phyloP scores from a whole-genome alignment of 2,113 vertebrate genomes.

The Neogobius melanostomus region DNA sequence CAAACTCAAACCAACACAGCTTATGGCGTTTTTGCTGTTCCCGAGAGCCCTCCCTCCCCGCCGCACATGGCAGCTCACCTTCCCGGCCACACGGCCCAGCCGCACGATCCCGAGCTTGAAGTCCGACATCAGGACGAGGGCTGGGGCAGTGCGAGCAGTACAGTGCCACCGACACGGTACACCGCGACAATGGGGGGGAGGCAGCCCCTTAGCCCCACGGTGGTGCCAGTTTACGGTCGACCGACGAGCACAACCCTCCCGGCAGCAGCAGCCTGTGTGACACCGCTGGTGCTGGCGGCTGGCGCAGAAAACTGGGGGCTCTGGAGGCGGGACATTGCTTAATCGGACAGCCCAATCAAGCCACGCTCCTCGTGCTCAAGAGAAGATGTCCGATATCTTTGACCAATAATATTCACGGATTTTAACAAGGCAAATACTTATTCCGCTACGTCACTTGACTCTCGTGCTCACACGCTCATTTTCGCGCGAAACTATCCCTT shows the following conservation, averaged over 20 bases:
- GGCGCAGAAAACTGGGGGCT: constrained; percentile 67
- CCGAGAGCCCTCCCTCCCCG: constrained; percentile 62
- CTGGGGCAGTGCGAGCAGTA: constrained; percentile 34
- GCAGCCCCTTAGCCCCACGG: constrained; percentile 68
- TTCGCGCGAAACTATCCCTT: constrained; percentile 71
- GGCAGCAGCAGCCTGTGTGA: constrained; percentile 73
- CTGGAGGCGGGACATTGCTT: constrained; percentile 29
- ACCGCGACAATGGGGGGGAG: constrained; percentile 51
- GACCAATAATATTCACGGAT: constrained; percentile 47
- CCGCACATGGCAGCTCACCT: constrained; percentile 89
- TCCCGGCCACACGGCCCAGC: constrained; percentile 96
- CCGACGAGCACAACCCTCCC: constrained; percentile 52
- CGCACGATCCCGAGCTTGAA: constrained; percentile 95
- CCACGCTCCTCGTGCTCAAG: background rate
- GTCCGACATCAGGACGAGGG: constrained; percentile 86
- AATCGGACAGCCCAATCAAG: constrained; percentile 57
- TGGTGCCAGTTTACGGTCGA: constrained; percentile 54
- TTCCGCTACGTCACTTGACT: constrained; percentile 36
- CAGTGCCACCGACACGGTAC: constrained; percentile 35
- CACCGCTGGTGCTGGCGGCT: constrained; percentile 52
- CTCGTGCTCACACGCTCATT: constrained; percentile 62
- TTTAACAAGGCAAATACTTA: constrained; percentile 32
- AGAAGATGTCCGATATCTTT: background rate
- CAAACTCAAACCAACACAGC: background rate
- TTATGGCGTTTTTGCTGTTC: constrained; percentile 40